Evolutionary conservation across 1,140 invertebrate genomes (phyloP).

Genomic region (Myzus persicae): DNA sequence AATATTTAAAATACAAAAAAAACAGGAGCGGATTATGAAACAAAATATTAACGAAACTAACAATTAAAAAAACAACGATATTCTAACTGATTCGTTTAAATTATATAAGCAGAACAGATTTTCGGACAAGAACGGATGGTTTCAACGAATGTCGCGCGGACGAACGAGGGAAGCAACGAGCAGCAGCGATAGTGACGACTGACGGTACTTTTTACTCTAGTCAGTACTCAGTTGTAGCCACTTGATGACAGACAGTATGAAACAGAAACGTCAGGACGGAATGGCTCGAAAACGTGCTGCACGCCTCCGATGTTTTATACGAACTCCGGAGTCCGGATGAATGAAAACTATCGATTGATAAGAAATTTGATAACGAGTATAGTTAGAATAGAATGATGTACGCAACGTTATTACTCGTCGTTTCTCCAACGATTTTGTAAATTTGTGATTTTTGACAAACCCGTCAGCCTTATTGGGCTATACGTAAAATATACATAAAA

Average conservation of each 20-base stretch:
- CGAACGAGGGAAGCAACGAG: neutral
- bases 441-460: neutral
- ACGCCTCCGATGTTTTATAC: neutral
- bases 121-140: neutral
- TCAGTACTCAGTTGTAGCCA: neutral
- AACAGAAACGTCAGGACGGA: neutral
- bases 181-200: neutral
- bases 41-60: neutral
- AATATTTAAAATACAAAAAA: neutral
- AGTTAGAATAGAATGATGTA: slow-evolving; percentile 1
- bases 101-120: neutral
- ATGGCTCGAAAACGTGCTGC: neutral
- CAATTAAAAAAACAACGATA: neutral
- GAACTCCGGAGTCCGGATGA: neutral
- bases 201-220: no score
- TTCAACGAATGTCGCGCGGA: neutral
- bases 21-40: neutral
- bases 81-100: neutral
- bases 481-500: neutral
- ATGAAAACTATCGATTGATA: slow-evolving; percentile 52
- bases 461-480: neutral
- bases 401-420: neutral
- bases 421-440: neutral
- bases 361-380: slow-evolving; percentile 39
- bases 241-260: no score